phyloP scores from a whole-genome alignment of 2,797 vertebrate genomes.

The Peromyscus eremicus region DNA sequence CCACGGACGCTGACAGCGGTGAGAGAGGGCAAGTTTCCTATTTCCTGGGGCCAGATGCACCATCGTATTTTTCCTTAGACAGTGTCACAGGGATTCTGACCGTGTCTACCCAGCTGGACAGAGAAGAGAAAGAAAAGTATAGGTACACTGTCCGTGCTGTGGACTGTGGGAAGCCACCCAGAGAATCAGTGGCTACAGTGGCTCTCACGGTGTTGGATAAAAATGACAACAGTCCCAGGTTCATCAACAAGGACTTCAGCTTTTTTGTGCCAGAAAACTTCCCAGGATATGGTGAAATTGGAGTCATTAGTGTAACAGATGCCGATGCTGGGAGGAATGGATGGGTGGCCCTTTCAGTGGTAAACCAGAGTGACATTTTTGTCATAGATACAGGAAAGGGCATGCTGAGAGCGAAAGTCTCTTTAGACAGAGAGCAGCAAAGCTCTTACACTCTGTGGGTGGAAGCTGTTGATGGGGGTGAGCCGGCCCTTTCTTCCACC shows the following conservation, averaged over 20 bases:
- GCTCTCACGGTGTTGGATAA: slow-evolving; percentile 95
- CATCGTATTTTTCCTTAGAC: slow-evolving; percentile 94
- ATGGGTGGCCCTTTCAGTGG: slow-evolving; percentile 97
- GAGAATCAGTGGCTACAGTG: slow-evolving; percentile 95
- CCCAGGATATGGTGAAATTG: slow-evolving; percentile 98
- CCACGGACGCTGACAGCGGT: slow-evolving; percentile 96
- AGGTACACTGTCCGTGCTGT: slow-evolving; percentile 96
- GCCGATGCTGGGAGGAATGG: slow-evolving; percentile 96
- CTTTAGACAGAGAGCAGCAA: slow-evolving; percentile 97
- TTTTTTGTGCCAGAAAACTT: slow-evolving; percentile 99
- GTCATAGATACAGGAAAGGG: slow-evolving; percentile 97
- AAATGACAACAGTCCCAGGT: slow-evolving; percentile 98
- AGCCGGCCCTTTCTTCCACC: slow-evolving; percentile 94
- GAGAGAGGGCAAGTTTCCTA: slow-evolving; percentile 93
- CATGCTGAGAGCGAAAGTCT: slow-evolving; percentile 95
- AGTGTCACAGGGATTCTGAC: slow-evolving; percentile 93
- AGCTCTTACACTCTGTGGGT: slow-evolving; percentile 97
- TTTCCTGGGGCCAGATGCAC: slow-evolving; percentile 94
- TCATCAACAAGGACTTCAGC: slow-evolving; percentile 99
- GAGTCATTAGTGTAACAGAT: slow-evolving; percentile 97
- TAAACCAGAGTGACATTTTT: slow-evolving; percentile 98
- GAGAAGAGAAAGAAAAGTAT: slow-evolving; percentile 98
- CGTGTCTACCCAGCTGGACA: slow-evolving; percentile 94
- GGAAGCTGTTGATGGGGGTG: slow-evolving; percentile 96
- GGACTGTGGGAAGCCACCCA: slow-evolving; percentile 94